These are phyloP conservation scores for Rhinichthys klamathensis DNA, from an alignment of 2,113 vertebrate genomes.

Conservation along the genomic window DNA sequence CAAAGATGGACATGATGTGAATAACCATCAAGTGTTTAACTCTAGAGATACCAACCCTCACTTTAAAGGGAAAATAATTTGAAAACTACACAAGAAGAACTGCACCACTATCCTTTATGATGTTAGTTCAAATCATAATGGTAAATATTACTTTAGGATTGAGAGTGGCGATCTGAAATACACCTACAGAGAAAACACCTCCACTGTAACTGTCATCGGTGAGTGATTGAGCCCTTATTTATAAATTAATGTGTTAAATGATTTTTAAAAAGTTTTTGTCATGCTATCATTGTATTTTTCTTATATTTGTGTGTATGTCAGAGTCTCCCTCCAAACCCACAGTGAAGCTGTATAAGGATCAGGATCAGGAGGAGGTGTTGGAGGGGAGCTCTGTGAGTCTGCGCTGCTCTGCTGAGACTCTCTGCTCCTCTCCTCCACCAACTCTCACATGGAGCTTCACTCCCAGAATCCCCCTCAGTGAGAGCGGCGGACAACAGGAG, in stretches of 20 bases:
- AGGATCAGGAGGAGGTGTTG: slow-evolving; percentile 33
- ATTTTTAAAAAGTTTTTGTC: background rate
- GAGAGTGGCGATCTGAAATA: background rate
- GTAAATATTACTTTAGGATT: background rate
- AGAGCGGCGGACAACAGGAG: no score
- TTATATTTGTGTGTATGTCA: no score
- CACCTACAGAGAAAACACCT: rapidly evolving
- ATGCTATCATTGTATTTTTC: no score
- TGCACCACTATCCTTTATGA: background rate
- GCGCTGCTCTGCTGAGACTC: slow-evolving; percentile 29
- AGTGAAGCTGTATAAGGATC: slow-evolving; percentile 8
- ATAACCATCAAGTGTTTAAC: background rate
- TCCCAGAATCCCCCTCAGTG: no score
- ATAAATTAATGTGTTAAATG: background rate
- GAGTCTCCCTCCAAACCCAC: slow-evolving; percentile 9
- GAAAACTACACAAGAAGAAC: background rate
- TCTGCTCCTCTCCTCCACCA: slow-evolving; percentile 23
- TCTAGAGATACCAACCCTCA: background rate
- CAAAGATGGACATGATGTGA: background rate
- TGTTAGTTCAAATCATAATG: background rate
- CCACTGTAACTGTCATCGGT: background rate
- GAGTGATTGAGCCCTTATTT: background rate
- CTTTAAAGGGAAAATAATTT: background rate
- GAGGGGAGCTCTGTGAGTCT: slow-evolving; percentile 42
- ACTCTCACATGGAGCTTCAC: no score